phyloP scores from a whole-genome alignment of 2,888 invertebrate genomes.

The Apocheima hispidaria region DNA sequence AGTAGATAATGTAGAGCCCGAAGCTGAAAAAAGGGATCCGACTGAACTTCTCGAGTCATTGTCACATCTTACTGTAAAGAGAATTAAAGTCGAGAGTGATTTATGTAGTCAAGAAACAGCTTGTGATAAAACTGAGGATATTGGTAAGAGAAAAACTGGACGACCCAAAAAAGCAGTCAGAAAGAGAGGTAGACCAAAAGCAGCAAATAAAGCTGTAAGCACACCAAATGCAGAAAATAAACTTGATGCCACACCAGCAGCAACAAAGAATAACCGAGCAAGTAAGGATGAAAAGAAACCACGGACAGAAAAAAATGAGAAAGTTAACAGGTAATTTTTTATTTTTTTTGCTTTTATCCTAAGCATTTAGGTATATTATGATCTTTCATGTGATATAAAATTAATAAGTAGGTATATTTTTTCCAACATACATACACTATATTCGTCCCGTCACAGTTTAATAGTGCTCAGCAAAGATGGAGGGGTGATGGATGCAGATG shows the following conservation, averaged over 20 bases:
- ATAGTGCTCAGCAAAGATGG: too few relatives aligned
- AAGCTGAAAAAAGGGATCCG: background rate
- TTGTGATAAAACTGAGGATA: background rate
- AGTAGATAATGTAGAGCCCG: background rate
- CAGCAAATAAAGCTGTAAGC: background rate
- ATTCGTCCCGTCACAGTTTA: too few relatives aligned
- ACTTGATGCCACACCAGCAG: background rate
- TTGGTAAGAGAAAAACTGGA: background rate
- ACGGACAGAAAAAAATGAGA: background rate
- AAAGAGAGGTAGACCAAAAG: background rate
- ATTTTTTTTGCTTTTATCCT: background rate
- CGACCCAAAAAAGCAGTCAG: background rate
- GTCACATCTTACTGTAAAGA: conserved; percentile 11
- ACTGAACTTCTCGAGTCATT: conserved; percentile 13
- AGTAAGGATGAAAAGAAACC: background rate
- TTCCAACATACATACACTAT: too few relatives aligned
- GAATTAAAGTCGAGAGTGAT: conserved; percentile 5
- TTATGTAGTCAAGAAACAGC: background rate
- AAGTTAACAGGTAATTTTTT: conserved; percentile 8
- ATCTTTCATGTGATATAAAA: too few relatives aligned
- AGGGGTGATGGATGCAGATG: too few relatives aligned
- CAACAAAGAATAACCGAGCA: background rate
- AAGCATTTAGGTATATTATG: too few relatives aligned
- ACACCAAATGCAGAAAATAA: background rate
- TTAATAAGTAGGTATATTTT: too few relatives aligned